A percentile compares a stretch with the other conserved stretches of the same genome.
These are phyloP conservation scores for Listronotus bonariensis DNA, from an alignment of 1,140 invertebrate species.

Conservation along the genomic window DNA sequence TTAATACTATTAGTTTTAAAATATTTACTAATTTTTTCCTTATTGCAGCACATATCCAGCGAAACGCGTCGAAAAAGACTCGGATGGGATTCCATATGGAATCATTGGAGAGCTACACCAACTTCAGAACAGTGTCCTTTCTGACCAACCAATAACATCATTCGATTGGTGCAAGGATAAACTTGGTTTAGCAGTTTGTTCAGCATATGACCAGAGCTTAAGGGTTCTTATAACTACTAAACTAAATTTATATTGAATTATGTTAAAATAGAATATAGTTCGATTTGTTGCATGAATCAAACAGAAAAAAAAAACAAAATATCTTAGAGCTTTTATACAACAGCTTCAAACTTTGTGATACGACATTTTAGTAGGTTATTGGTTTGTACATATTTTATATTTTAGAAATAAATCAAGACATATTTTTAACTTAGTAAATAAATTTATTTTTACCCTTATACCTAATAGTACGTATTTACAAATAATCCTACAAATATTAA, in stretches of 20 bases:
- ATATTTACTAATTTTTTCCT: slow-evolving; percentile 1
- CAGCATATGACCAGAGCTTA: slow-evolving; percentile 91
- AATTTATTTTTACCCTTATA: not conserved
- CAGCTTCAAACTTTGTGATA: too few relatives aligned
- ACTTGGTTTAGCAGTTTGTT: slow-evolving; percentile 82
- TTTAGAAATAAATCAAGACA: not conserved
- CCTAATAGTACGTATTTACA: not conserved
- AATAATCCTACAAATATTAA: not conserved
- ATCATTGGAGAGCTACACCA: slow-evolving; percentile 75
- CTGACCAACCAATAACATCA: slow-evolving; percentile 86
- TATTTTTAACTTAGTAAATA: too few relatives aligned
- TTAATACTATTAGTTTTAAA: slow-evolving; percentile 3
- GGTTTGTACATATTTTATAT: too few relatives aligned
- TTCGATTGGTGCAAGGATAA: slow-evolving; percentile 94
- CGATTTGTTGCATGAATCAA: too few relatives aligned
- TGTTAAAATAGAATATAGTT: too few relatives aligned
- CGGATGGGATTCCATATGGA: slow-evolving; percentile 72
- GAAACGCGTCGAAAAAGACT: slow-evolving; percentile 69
- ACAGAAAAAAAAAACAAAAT: too few relatives aligned
- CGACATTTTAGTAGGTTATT: too few relatives aligned
- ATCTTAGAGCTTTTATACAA: too few relatives aligned
- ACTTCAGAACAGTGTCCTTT: slow-evolving; percentile 79
- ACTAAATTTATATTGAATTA: slow-evolving; percentile 65
- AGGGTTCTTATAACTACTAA: slow-evolving; percentile 88
- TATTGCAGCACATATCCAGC: slow-evolving; percentile 80